Evolutionary conservation across 2,797 vertebrate genomes (phyloP), one percentile per base, ranked within the genome.

Genomic region (Picus viridis): DNA sequence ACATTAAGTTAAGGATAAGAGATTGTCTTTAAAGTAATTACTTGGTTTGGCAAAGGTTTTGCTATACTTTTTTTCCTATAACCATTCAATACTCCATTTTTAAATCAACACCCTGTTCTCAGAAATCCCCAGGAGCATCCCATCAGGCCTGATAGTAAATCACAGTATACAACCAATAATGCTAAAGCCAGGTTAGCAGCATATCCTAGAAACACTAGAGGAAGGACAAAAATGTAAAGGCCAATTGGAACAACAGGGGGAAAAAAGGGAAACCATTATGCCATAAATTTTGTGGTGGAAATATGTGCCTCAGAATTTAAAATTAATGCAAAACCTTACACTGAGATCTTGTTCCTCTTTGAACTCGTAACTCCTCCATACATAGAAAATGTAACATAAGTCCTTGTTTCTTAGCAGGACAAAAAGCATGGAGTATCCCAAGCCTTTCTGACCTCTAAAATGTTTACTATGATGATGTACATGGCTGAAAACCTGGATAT

Each of bases 31-130:
- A 83, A 92, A 63, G 13, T 59, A 85, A 71, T 20, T 18, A 67
- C 34, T 88, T 86, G 24, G 17, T 10, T 78, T 89, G 26, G 36
- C 39, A 70, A 91, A 43, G 23, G 15, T 32, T 94, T 90, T 88
- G 23, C 32, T 72, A 20, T 19, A 36, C 16, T 49, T 73, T 88
- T 82, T 64, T 76, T 70, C 56, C n/a, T 39, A 2, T 54, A 94
- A 89, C 17, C 67, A 90, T 92, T 82, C 68, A 57, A 16, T 57
- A 39, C 6, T 56, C 18, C 91, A 67, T 82, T 94, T 94, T 92
- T 85, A 88, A 75, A 82, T 69, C 29, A 86, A 71, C 90, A 59
- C 18, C 23, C 27, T 72, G 36, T 36, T 49, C 22, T 45, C 32
- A 93, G 15, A 84, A 92, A 88, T 90, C 43, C 56, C 61, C 2